Percentiles rank a stretch among this genome's conserved stretches.
Conservation (phyloP, 1,140 invertebrate species). For the Eufriesea mexicana region DNA sequence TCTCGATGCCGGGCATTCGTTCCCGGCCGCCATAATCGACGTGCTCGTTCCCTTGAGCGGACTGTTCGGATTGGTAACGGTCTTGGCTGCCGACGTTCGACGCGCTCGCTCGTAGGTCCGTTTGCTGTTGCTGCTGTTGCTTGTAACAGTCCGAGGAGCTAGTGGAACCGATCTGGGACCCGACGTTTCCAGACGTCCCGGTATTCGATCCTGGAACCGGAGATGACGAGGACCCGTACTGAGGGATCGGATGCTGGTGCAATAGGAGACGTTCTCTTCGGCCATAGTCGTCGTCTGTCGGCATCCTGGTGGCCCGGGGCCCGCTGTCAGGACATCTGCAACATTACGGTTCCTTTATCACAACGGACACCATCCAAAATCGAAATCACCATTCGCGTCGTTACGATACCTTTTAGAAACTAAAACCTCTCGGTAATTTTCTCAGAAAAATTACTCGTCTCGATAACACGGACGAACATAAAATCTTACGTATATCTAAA, state of each 20-base stretch:
- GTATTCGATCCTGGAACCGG: conserved; percentile 69
- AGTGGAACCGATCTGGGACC: conserved; percentile 63
- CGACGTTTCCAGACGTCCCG: conserved; percentile 59
- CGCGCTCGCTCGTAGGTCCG: conserved; percentile 48
- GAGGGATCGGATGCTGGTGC: conserved; percentile 78
- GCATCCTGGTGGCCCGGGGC: conserved; percentile 83
- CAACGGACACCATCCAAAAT: too few relatives aligned
- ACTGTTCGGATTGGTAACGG: conserved; percentile 66
- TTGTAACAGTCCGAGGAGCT: conserved; percentile 72
- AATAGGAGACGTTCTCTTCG: conserved; percentile 82
- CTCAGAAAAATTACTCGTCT: too few relatives aligned
- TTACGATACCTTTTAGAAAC: too few relatives aligned
- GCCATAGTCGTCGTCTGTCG: conserved; percentile 83
- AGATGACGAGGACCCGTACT: conserved; percentile 73
- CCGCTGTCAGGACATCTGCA: conserved; percentile 82
- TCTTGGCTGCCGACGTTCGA: conserved; percentile 57
- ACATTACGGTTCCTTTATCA: not conserved
- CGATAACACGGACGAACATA: too few relatives aligned
- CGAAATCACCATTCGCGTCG: too few relatives aligned
- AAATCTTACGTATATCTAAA: too few relatives aligned
- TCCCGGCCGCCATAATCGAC: conserved; percentile 64
- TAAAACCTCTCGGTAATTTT: too few relatives aligned
- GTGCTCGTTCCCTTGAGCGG: conserved; percentile 57
- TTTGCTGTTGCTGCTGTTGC: conserved; percentile 57
- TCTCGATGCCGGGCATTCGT: conserved; percentile 51